A percentile compares a stretch with the other conserved stretches of the same genome.
These are phyloP conservation scores for Phengaris alcon DNA, from an alignment of 2,888 invertebrate genomes.

Conservation along the genomic window DNA sequence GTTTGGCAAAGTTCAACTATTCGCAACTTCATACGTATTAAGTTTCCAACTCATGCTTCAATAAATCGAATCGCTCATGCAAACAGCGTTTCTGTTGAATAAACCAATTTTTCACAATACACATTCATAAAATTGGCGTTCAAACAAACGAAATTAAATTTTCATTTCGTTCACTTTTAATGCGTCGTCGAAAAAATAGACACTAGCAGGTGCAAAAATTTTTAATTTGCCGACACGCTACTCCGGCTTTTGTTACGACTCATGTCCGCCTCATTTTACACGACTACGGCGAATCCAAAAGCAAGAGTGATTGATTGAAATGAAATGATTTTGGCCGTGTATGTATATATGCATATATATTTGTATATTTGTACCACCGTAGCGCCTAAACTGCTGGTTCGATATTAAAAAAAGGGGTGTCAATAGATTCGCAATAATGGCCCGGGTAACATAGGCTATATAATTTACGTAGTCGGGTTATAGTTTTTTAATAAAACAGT, in stretches of 20 bases:
- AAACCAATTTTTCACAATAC: constrained; percentile 58
- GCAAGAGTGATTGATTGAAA: no score
- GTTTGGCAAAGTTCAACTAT: constrained; percentile 35
- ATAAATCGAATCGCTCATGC: constrained; percentile 55
- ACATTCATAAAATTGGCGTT: constrained; percentile 54
- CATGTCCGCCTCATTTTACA: neutral
- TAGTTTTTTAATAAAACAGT: no score
- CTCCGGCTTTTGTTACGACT: neutral
- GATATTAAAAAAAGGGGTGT: no score
- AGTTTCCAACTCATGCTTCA: constrained; percentile 54
- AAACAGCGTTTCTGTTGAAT: constrained; percentile 54
- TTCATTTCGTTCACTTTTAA: constrained; percentile 41
- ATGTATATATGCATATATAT: no score
- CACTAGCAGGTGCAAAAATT: constrained; percentile 13
- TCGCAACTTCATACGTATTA: constrained; percentile 40
- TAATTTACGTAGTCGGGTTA: no score
- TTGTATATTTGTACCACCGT: no score
- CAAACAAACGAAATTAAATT: constrained; percentile 50
- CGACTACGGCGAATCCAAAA: no score
- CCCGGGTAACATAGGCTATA: no score
- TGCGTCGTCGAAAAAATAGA: constrained; percentile 13
- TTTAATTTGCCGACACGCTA: neutral
- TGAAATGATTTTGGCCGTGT: no score
- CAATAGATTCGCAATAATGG: no score
- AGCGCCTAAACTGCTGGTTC: no score